Percentiles rank a stretch among this genome's conserved stretches.
phyloP scores from a whole-genome alignment of 2,888 invertebrate genomes.

The Thyatira batis region DNA sequence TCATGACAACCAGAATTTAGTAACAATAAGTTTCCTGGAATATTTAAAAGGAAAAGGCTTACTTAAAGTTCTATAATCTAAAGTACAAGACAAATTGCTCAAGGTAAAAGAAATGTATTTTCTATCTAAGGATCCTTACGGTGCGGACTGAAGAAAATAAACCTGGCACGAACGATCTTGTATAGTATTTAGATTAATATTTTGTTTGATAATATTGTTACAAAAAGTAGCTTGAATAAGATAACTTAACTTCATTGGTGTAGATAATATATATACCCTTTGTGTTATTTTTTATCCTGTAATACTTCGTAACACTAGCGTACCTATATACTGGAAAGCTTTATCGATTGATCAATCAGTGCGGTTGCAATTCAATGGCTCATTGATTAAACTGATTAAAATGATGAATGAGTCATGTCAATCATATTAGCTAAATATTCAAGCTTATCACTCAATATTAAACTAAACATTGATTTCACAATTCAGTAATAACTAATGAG shows the following conservation, averaged over 20 bases:
- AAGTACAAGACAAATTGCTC: slow-evolving; percentile 13
- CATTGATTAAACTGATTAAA: too few species aligned
- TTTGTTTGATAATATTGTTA: not conserved
- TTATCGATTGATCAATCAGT: not conserved
- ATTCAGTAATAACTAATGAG: not conserved
- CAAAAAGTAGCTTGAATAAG: not conserved
- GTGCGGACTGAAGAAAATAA: slow-evolving; percentile 22
- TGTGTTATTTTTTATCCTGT: too few species aligned
- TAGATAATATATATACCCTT: too few species aligned
- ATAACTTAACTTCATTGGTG: not conserved
- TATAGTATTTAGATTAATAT: not conserved
- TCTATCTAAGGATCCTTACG: too few species aligned
- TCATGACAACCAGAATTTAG: not conserved
- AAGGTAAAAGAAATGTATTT: slow-evolving; percentile 18
- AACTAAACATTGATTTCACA: not conserved
- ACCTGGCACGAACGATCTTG: slow-evolving; percentile 11
- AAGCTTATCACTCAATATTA: not conserved
- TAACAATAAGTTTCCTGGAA: not conserved
- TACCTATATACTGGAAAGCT: not conserved
- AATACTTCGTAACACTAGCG: too few species aligned
- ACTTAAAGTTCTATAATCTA: slow-evolving; percentile 15
- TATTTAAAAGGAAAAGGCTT: not conserved
- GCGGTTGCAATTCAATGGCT: too few species aligned
- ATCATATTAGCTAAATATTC: not conserved
- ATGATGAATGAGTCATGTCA: too few species aligned